A percentile compares a stretch with the other conserved stretches of the same genome.
These are phyloP conservation scores for Leucophenga varia DNA, from an alignment of 1,140 invertebrate genomes.

Conservation along the genomic window DNA sequence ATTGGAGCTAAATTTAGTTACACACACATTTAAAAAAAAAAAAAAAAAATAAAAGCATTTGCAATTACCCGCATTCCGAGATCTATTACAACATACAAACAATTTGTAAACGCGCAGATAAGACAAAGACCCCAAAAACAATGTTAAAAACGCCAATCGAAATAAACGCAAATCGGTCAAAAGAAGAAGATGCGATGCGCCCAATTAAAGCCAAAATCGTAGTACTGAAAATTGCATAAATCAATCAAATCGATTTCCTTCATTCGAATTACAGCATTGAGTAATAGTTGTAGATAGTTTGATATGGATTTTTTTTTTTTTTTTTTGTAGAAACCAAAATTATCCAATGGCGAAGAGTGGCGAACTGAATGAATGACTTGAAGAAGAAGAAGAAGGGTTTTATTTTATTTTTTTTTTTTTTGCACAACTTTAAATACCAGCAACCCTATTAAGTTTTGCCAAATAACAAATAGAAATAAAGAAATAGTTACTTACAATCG, in stretches of 20 bases:
- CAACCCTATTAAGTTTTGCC: constrained; percentile 33
- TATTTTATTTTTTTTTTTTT: constrained; percentile 22
- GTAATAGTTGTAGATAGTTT: constrained; percentile 53
- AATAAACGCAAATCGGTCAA: no score
- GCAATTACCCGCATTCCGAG: no score
- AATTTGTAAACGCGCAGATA: no score
- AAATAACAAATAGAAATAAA: constrained; percentile 17
- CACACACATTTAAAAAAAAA: no score
- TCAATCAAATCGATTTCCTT: constrained; percentile 39
- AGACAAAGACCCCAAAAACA: no score
- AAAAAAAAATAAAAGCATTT: no score
- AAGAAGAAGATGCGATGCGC: constrained; percentile 3
- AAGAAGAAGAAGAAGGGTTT: constrained; percentile 32
- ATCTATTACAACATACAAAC: no score
- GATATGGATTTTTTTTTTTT: constrained; percentile 49
- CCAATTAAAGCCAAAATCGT: constrained; percentile 5
- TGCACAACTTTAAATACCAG: constrained; percentile 51
- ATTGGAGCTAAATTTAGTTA: no score
- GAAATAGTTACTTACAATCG: constrained; percentile 34
- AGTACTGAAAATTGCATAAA: constrained; percentile 37
- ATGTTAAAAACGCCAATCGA: no score
- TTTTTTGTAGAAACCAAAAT: no score
- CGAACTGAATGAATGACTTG: no score
- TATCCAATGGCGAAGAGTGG: no score
- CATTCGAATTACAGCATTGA: constrained; percentile 37